Evolutionary conservation across 1,140 invertebrate species (phyloP), one percentile per base, ranked within the genome.

Genomic region (Eumaeus atala): DNA sequence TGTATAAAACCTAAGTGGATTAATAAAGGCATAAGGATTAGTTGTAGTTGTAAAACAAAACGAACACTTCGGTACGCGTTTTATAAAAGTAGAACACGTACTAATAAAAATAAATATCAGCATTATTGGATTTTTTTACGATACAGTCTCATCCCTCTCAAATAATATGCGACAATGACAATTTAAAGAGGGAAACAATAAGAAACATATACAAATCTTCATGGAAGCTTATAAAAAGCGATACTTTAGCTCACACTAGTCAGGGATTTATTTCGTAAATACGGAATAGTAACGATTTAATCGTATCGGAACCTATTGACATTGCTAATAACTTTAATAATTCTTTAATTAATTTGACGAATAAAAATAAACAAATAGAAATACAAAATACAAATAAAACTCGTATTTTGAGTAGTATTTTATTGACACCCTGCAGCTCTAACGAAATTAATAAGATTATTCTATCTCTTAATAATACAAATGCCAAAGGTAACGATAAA

Each of bases 51-150:
- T 36, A 51, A 34, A 17, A 36, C 6, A 8, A 51, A 51, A 37
- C n/a, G 49, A 9, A 14, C 14, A 3, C 35, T 51, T 8, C 5
- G 9, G 5, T 36, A 9, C 5, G 17, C n/a, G 3, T 51, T 35
- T 16, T 16, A 17, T 3, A 18, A 11, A 36, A 12, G 16, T 11
- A 12, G 9, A 5, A 34, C n/a, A n/a, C n/a, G n/a, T n/a, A n/a
- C n/a, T n/a, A n/a, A n/a, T n/a, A n/a, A n/a, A n/a, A n/a, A n/a
- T 34, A 36, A 16, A 50, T 50, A 10, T 50, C 9, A 37, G 12
- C 3, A 9, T 1, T 51, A 36, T 12, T 14, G 2, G 1, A 51
- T 14, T 16, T 9, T 12, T 12, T 14, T 35, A 9, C 33, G 35
- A 14, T 14, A 35, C 2, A 10, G n/a, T 16, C 12, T 50, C 7